phyloP scores from a whole-genome alignment of 2,888 invertebrate species.

The Leucoptera coffeella region DNA sequence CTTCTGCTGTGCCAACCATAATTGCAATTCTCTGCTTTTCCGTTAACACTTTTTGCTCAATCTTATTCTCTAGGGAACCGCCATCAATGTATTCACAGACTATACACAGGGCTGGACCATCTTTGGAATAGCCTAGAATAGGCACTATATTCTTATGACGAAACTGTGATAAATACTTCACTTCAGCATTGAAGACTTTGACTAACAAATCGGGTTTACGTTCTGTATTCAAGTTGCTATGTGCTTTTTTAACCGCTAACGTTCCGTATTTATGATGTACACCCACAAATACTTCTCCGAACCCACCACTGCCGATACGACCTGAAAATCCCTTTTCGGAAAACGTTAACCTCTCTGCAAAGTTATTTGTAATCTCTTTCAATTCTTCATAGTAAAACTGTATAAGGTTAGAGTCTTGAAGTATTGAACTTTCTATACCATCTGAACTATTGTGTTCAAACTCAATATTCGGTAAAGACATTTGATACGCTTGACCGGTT shows the following conservation, averaged over 20 bases:
- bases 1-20: constrained; percentile 60
- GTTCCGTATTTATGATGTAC: constrained; percentile 32
- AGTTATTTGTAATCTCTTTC: constrained; percentile 43
- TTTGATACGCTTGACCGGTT: no score
- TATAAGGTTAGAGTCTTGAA: constrained; percentile 30
- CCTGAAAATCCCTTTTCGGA: constrained; percentile 19
- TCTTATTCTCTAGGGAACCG: constrained; percentile 64
- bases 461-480: neutral
- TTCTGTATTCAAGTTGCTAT: constrained; percentile 14
- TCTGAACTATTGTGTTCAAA: constrained; percentile 6
- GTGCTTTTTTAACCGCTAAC: constrained; percentile 57
- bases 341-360: constrained; percentile 26
- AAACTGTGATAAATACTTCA: constrained; percentile 55
- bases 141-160: constrained; percentile 69
- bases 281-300: constrained; percentile 59
- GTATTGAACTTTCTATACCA: constrained; percentile 18
- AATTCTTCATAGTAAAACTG: constrained; percentile 45
- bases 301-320: constrained; percentile 62
- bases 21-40: constrained; percentile 58
- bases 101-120: constrained; percentile 64
- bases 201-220: constrained; percentile 19
- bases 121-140: constrained; percentile 66
- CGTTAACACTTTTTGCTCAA: constrained; percentile 38
- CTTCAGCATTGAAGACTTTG: constrained; percentile 59
- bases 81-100: constrained; percentile 71